Base-by-base conservation (phyloP, 2,797 vertebrate species). In the Hippoglossus hippoglossus region DNA sequence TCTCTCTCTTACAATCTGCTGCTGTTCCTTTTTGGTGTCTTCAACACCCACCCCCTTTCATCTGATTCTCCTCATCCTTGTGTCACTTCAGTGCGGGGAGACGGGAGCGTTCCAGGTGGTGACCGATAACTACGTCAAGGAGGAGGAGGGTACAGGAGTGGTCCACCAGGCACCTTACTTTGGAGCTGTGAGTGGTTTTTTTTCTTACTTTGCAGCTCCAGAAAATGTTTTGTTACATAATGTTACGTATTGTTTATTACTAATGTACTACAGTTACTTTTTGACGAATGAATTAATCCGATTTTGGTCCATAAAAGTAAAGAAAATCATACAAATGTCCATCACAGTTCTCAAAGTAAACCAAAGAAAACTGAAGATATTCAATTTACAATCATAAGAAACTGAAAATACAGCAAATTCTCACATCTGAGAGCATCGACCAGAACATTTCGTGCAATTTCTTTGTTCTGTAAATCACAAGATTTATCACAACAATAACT, bases 91-190 rank as follows among this genome's bases (percentile, higher is more conserved):
- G 98, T 95, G 85, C 81, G 95, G 83, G 67, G 95, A 96, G 62
- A 94, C 52, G 1, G 98, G 97, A 56, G 98, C 98, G 1, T 99
- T 99, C 91, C 91, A 94, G 16, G 95, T 99, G 59, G 85, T 99
- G 57, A 82, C 88, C 1, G 98, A 99, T 91, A 95, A 91, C 86
- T 99, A 99, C 0, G 98, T 99, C 79, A 97, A 94, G 75, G 97
- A 98, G 83, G 98, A 99, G 73, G 98, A 98, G 72, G 98, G 98
- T 67, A 99, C 98, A 0, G 98, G 98, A 21, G 94, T 99, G 24
- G 98, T 99, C 63, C 98, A 99, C 86, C 98, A 99, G 91, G 96
- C 98, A n/a, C 98, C 98, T 0, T 99, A 99, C 89, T 99, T 99
- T 79, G 98, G 98, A 89, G 96, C 97, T 89, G 98, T 99, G 90